phyloP scores from a whole-genome alignment of 2,113 vertebrate species.

The Rhagologus leucostigma region DNA sequence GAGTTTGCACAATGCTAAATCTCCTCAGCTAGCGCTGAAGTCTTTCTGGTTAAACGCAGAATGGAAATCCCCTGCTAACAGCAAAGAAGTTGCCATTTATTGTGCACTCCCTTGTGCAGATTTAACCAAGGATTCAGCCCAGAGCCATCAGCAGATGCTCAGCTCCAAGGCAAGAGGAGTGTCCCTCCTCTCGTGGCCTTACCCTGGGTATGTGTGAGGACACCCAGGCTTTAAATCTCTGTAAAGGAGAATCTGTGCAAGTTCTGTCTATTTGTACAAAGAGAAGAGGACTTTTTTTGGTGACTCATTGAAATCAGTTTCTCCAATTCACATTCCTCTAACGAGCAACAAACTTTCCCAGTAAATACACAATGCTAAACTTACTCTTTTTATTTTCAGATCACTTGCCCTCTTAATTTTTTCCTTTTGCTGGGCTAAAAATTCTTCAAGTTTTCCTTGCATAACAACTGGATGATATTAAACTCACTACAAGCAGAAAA shows the following conservation, averaged over 20 bases:
- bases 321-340: not conserved
- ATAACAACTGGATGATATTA: not conserved
- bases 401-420: not conserved
- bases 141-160: not conserved
- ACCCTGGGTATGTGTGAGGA: not conserved
- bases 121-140: not conserved
- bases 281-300: not conserved
- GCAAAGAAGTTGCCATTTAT: not conserved
- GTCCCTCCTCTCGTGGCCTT: not conserved
- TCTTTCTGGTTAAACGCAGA: not conserved
- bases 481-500: not conserved
- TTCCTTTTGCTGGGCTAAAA: not conserved
- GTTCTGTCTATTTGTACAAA: not conserved
- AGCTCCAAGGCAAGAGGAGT: not conserved
- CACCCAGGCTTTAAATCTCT: not conserved
- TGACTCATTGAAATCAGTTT: not conserved
- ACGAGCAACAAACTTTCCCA: not conserved
- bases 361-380: not conserved
- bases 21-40: not conserved
- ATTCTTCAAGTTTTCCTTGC: not conserved
- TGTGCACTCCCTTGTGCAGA: not conserved
- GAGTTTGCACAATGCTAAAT: accelerated
- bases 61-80: not conserved
- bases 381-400: not conserved
- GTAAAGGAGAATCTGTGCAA: not conserved